phyloP scores from a whole-genome alignment of 1,140 invertebrate species.

The Aphelinus atriplicis region DNA sequence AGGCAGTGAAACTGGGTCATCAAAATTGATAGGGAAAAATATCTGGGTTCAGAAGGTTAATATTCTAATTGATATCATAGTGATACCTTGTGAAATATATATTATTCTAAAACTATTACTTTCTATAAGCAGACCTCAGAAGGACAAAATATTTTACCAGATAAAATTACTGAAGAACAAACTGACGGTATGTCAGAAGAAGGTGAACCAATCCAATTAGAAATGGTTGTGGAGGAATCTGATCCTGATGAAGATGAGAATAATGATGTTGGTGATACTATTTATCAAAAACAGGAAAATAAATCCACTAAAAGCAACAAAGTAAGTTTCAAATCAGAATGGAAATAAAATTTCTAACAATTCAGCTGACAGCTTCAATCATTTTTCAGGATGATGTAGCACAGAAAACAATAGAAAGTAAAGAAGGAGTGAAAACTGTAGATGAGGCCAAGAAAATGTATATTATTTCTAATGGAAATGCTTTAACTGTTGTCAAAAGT shows the following conservation, averaged over 20 bases:
- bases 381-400: constrained; percentile 11
- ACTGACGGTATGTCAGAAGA: constrained; percentile 51
- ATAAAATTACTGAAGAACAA: constrained; percentile 59
- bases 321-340: constrained; percentile 9
- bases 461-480: constrained; percentile 44
- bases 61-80: not conserved
- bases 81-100: too few relatives aligned
- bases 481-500: constrained; percentile 52
- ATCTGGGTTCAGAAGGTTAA: constrained; percentile 18
- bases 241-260: constrained; percentile 42
- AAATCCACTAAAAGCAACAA: not conserved
- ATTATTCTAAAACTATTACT: too few relatives aligned
- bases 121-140: constrained; percentile 4
- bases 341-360: too few relatives aligned
- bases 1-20: not conserved
- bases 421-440: constrained; percentile 10
- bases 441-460: constrained; percentile 23
- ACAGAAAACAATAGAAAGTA: not conserved
- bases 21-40: constrained; percentile 19
- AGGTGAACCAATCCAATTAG: constrained; percentile 49
- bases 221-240: constrained; percentile 51
- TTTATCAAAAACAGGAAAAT: not conserved
- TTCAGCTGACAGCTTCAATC: not conserved
- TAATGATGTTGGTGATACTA: not conserved
- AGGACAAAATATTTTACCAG: constrained; percentile 51